Base-by-base conservation (phyloP, 2,888 invertebrate genomes). In the Drosophila formosana region DNA sequence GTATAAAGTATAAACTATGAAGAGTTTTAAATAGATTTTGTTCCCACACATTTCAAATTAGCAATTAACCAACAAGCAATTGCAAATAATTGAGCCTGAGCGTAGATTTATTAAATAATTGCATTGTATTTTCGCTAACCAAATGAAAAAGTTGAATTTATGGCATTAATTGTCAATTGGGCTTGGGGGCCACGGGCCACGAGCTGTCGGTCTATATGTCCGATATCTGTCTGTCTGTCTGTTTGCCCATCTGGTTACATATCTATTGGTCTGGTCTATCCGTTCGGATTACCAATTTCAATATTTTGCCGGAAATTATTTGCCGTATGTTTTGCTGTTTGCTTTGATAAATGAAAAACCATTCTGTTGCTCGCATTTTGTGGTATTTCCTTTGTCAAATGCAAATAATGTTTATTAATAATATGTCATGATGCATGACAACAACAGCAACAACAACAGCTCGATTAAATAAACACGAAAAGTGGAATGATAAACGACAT, bases 291-390 rank as follows among this genome's bases (percentile, higher is more conserved):
- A 77, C 25, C 63, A 66, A 70, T 68, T 60, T 75, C 50, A 64
- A 76, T 57, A 57, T 57, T 49, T 60, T 26, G 25, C 67, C 71
- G 66, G 66, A 80, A 71, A 83, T 71, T 78, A 71, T 81, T 75
- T 80, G 61, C 60, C 69, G 55, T 66, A 49, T 66, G 69, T 61
- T 66, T 72, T 55, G 56, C 50, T 61, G 68, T 65, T 79, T 61
- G 70, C 65, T 65, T 76, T 66, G 65, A 69, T 61, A 77, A 76
- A 69, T 65, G 51, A 11, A 60, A 28, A 50, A 23, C 62, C 47
- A 68, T 73, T 53, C 58, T 69, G 52, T 47, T 47, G 13, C 11
- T 23, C 47, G 34, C 32, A 49, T 63, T 73, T 49, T 73, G 55
- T 55, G 60, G 52, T 56, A 63, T 64, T 73, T 64, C 69, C 60